Evolutionary conservation across 2,888 invertebrate species (phyloP).

Genomic region (Rutpela maculata): DNA sequence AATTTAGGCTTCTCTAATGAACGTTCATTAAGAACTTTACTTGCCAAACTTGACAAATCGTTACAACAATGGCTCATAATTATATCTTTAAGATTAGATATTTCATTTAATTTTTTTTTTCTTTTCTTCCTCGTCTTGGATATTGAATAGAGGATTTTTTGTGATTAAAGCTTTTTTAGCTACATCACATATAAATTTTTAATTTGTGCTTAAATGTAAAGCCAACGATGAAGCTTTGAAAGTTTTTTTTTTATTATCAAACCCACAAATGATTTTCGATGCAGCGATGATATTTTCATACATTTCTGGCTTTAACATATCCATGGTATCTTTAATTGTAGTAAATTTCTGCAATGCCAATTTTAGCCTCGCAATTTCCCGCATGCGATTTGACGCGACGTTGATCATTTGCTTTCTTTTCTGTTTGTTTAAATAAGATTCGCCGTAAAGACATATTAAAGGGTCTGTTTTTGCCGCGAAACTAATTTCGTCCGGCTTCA

Average conservation of each 20-base stretch:
- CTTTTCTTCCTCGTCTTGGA: conserved; percentile 2
- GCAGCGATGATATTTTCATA: conserved; percentile 46
- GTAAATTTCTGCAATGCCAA: conserved; percentile 14
- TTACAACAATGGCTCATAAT: neutral
- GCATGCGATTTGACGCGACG: conserved; percentile 12
- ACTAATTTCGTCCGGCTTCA: conserved; percentile 36
- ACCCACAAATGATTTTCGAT: conserved; percentile 17
- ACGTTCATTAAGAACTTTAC: conserved; percentile 6
- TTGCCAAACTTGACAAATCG: too few relatives aligned
- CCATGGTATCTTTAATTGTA: conserved; percentile 24
- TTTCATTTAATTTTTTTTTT: neutral
- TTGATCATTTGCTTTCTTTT: conserved; percentile 39
- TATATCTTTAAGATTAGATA: neutral
- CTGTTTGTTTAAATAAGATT: conserved; percentile 26
- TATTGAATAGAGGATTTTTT: conserved; percentile 2
- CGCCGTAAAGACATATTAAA: conserved; percentile 32
- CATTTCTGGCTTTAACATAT: conserved; percentile 44
- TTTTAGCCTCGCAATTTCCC: conserved; percentile 9
- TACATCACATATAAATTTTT: conserved; percentile 29
- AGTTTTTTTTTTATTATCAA: conserved; percentile 14
- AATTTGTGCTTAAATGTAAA: conserved; percentile 33
- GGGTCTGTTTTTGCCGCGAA: conserved; percentile 30
- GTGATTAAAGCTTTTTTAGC: conserved; percentile 22
- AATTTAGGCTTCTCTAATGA: conserved; percentile 22
- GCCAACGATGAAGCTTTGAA: conserved; percentile 29